These are phyloP conservation scores for Augiades crinisus DNA, from an alignment of 2,888 invertebrate genomes.

Conservation along the genomic window DNA sequence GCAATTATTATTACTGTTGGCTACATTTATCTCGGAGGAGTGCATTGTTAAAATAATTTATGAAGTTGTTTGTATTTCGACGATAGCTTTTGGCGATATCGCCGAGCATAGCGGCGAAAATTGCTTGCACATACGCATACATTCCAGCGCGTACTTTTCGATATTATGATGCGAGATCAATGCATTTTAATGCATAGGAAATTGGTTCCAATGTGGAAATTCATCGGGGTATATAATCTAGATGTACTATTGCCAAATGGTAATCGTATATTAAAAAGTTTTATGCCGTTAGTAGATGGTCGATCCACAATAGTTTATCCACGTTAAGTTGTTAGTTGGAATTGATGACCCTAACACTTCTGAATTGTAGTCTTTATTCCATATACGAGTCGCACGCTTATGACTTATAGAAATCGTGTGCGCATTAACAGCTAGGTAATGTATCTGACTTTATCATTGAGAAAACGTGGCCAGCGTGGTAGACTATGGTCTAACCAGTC, in stretches of 20 bases:
- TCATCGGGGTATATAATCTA: neutral
- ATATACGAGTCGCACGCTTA: too few species aligned
- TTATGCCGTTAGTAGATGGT: too few species aligned
- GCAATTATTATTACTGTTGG: conserved; percentile 4
- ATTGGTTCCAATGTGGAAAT: conserved; percentile 21
- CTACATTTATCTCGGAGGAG: conserved; percentile 8
- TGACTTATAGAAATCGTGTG: too few species aligned
- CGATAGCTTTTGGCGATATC: conserved; percentile 7
- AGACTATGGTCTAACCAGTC: too few species aligned
- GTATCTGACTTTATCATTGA: too few species aligned
- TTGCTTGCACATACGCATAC: conserved; percentile 16
- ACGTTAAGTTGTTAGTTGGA: too few species aligned
- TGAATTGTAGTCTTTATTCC: too few species aligned
- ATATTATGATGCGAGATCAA: conserved; percentile 16
- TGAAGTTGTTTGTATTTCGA: conserved; percentile 19
- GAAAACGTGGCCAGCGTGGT: too few species aligned
- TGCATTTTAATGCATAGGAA: conserved; percentile 22
- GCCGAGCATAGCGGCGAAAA: neutral
- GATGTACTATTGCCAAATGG: neutral
- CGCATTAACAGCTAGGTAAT: too few species aligned
- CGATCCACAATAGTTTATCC: too few species aligned
- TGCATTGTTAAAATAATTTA: conserved; percentile 21
- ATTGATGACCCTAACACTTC: too few species aligned
- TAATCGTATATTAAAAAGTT: too few species aligned
- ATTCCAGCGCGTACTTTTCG: conserved; percentile 15